Base-by-base conservation (phyloP, 2,888 invertebrate species). In the Barypeithes pellucidus region DNA sequence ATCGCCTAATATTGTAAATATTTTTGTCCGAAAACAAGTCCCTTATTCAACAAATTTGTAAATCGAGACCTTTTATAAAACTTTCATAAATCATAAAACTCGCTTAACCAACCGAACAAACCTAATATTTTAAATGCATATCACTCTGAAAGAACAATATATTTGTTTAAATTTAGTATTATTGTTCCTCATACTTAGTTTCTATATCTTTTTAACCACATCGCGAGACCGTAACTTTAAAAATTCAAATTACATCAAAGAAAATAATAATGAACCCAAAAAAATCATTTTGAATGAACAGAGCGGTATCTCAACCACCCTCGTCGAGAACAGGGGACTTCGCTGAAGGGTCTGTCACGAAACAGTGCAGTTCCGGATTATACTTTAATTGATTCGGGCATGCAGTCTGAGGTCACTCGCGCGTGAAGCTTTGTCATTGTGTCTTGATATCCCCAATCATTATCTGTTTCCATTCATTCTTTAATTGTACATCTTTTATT, bases 301-400 rank as follows among this genome's bases (percentile, higher is more conserved):
- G 36, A 60, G 29, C 11, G 22, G 61, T 41, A 68, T 61, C 39
- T 68, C 39, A 68, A 68, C 61, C 61, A 68, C 68, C 68, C 68
- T 61, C 68, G 33, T 45, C 61, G 20, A 20, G 24, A 50, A 39
- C 43, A 61, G 72, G 72, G 67, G 61, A 50, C 67, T 33, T 29
- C 57, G 61, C 18, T 54, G 62, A 41, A 80, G 82, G 82, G 82
- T 80, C 83, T 81, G 82, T 82, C 82, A 80, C 78, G 80, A 82
- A 79, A 71, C 81, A 84, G 81, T 81, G 81, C 85, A 86, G 88
- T 88, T 88, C 88, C 88, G 88, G 88, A 88, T 88, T 88, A 88
- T 88, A 88, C 87, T 88, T 88, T 88, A 89, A 89, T 89, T 88
- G 89, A 89, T 89, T 88, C 87, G 85, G 84, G 85, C 85, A 86